Conservation (phyloP, 2,888 invertebrate species). For the Lithophane ornitopus region DNA sequence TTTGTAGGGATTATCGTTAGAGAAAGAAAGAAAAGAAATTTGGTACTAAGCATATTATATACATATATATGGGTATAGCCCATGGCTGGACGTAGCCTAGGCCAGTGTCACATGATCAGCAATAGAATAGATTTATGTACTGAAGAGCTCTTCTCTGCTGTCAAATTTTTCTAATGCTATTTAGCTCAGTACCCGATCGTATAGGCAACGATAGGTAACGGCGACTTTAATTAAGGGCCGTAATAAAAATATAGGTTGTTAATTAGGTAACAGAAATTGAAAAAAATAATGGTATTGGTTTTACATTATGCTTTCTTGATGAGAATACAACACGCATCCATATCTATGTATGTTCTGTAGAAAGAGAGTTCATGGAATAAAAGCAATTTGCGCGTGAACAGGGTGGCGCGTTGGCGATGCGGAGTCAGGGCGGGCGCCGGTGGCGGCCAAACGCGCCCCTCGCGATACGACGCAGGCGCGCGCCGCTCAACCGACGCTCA, state of each 20-base stretch:
- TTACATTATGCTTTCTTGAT: not conserved
- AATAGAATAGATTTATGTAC: not conserved
- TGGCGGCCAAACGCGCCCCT: constrained; percentile 73
- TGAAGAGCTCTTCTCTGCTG: too few species aligned
- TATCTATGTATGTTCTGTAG: constrained; percentile 2
- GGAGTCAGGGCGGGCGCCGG: constrained; percentile 77
- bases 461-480: constrained; percentile 83
- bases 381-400: constrained; percentile 86
- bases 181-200: not conserved
- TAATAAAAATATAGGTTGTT: not conserved
- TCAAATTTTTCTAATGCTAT: not conserved
- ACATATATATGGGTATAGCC: too few species aligned
- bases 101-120: too few species aligned
- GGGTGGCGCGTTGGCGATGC: constrained; percentile 79
- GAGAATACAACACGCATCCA: constrained; percentile 18
- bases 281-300: not conserved
- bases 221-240: not conserved
- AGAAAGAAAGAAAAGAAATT: too few species aligned
- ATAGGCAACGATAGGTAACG: not conserved
- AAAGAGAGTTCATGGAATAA: constrained; percentile 50
- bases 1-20: not conserved
- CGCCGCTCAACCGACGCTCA: constrained; percentile 75
- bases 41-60: too few species aligned
- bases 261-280: not conserved
- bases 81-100: not conserved